Evolutionary conservation across 2,888 invertebrate species (phyloP), one percentile per base, ranked within the genome.

Genomic region (Athalia cordata): DNA sequence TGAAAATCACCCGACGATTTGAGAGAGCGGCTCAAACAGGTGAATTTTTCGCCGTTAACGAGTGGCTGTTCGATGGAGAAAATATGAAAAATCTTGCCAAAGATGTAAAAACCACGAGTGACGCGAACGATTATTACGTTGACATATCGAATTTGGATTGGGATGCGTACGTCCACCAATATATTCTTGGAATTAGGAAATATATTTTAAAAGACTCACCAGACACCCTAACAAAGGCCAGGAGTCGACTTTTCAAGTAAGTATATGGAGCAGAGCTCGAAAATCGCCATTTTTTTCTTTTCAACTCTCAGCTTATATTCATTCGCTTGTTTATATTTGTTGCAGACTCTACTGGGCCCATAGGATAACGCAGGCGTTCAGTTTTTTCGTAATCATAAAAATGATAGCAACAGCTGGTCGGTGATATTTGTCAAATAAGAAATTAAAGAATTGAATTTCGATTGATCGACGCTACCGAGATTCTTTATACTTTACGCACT

Each of bases 41-140:
- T 0, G 95, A 95, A 86, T 98, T 96, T 88, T 98, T 98, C 87
- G 95, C 97, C 0, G 93, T 95, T 45, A 93, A 95, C 87, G 95
- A 97, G 83, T 98, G 97, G 97, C 92, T 93, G 75, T 97, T 97
- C 85, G 92, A 93, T 11, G 92, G 93, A 2, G 89, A 92, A 0
- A 95, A 95, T 81, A 92, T 95, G 79, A 90, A 91, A 3, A 92
- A 93, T 11, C 91, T 96, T 6, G 91, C 91, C 57, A 88, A 91
- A 8, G 93, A 93, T 64, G 92, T 93, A 0, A 90, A 90, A 47
- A 85, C 85, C 0, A 90, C 90, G 11, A 91, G 91, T 15, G 95
- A 94, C 81, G 91, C 91, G 0, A 89, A 91, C 68, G 90, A 91
- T 49, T 96, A 96, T 88, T 93, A 94, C 81, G 92, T 96, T 81